Evolutionary conservation across 2,797 vertebrate genomes (phyloP).

Genomic region (Rhabdomys pumilio): DNA sequence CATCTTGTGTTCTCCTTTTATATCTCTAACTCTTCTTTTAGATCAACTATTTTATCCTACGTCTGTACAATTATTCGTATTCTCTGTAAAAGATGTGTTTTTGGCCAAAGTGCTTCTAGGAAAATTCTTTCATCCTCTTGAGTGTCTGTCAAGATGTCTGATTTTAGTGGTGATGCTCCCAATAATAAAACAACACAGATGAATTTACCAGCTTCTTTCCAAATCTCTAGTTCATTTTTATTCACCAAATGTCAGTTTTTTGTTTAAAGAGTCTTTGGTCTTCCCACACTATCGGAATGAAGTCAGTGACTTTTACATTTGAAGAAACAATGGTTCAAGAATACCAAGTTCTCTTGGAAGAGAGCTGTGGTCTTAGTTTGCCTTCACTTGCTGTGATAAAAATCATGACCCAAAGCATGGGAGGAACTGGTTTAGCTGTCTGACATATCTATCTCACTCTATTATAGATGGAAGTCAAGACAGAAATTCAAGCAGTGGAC

Average conservation of each 20-base stretch:
- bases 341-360: background rate
- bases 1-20: conserved; percentile 87
- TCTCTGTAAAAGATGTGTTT: conserved; percentile 65
- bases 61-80: conserved; percentile 77
- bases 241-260: background rate
- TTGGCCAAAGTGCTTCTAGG: conserved; percentile 47
- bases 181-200: background rate
- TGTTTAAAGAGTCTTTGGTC: background rate
- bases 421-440: rapidly evolving
- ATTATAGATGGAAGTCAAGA: background rate
- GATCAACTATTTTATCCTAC: conserved; percentile 81
- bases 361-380: background rate
- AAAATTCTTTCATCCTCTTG: conserved; percentile 26
- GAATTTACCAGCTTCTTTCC: background rate
- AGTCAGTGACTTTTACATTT: background rate
- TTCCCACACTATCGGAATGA: background rate
- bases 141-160: background rate
- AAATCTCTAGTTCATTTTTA: background rate
- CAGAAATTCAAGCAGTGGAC: background rate
- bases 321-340: background rate
- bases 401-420: background rate
- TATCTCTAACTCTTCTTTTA: conserved; percentile 80
- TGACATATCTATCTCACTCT: background rate
- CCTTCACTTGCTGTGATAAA: background rate
- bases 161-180: background rate